Base-by-base conservation (phyloP, 2,797 vertebrate species). In the Ptychadena robeensis region DNA sequence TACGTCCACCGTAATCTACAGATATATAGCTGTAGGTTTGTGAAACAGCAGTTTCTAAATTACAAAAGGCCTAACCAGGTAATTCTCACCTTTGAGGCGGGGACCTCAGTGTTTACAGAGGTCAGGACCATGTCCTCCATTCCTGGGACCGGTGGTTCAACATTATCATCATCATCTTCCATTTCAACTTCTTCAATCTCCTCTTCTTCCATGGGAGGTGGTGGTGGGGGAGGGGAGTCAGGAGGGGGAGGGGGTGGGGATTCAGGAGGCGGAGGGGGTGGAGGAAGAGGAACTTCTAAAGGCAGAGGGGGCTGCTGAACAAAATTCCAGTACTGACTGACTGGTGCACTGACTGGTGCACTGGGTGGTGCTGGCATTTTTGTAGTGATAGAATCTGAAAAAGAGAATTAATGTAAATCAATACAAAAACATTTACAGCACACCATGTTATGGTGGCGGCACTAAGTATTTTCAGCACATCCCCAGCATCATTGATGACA, bases 141-240 rank as follows among this genome's bases (percentile, higher is more conserved):
- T 87, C 98, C 97, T 0, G 98, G 98, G 0, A 97, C 97, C 1
- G 98, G 98, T 0, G 98, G 97, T 86, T 99, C 98, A 65, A 95
- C 94, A 0, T 95, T 96, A 86, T 95, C 94, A 2, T 95, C 94
- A 2, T 92, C 91, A 6, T 96, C 97, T 86, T 99, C 97, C 97
- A 99, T 98, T 89, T 99, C 98, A 73, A 98, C 98, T 88, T 98
- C 97, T 90, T 98, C 95, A 64, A 98, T 99, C 87, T 99, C 97
- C 0, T 93, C 92, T 0, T 96, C 95, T 78, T 98, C 98, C 1
- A 93, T 94, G 1, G 96, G 96, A 0, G 97, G 96, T 0, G 95
- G 96, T 0, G 96, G 93, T 67, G 44, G 96, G 14, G 18, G 95
- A 86, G 30, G 94, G 1, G 86, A 96, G 72, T 67, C 93, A 92